phyloP scores from a whole-genome alignment of 2,797 vertebrate species.

The Alectoris magna region DNA sequence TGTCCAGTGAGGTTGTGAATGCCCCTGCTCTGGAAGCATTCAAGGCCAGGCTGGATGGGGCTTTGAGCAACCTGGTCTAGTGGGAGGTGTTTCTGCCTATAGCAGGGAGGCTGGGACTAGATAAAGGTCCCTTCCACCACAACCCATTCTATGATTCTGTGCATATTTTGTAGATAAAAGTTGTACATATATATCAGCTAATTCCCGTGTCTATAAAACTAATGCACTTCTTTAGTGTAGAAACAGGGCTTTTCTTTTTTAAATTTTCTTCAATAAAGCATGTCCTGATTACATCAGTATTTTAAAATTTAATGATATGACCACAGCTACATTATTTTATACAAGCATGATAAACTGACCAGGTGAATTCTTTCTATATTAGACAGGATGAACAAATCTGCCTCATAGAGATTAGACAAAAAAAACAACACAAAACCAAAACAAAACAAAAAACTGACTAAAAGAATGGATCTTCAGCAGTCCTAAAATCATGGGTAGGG shows the following conservation, averaged over 20 bases:
- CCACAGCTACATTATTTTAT: not conserved
- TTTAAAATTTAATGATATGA: not conserved
- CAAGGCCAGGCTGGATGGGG: too few species aligned
- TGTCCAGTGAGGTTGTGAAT: too few species aligned
- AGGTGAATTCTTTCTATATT: not conserved
- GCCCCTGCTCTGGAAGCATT: too few species aligned
- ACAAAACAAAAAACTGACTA: not conserved
- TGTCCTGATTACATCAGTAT: not conserved
- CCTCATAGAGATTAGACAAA: not conserved
- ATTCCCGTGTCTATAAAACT: not conserved
- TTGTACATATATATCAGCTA: rapidly evolving
- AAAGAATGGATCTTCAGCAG: not conserved
- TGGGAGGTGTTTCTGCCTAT: too few species aligned
- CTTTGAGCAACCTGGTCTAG: too few species aligned
- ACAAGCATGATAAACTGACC: not conserved
- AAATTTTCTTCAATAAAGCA: not conserved
- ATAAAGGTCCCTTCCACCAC: too few species aligned
- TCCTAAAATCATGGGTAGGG: not conserved
- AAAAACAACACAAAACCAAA: not conserved
- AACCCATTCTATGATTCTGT: too few species aligned
- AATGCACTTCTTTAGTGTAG: not conserved
- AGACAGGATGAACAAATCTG: not conserved
- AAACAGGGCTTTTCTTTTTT: not conserved
- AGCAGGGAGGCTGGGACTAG: too few species aligned
- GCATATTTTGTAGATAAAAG: not conserved